Evolutionary conservation across 2,113 vertebrate species (phyloP), one percentile per base, ranked within the genome.

Genomic region (Dendropsophus ebraccatus): DNA sequence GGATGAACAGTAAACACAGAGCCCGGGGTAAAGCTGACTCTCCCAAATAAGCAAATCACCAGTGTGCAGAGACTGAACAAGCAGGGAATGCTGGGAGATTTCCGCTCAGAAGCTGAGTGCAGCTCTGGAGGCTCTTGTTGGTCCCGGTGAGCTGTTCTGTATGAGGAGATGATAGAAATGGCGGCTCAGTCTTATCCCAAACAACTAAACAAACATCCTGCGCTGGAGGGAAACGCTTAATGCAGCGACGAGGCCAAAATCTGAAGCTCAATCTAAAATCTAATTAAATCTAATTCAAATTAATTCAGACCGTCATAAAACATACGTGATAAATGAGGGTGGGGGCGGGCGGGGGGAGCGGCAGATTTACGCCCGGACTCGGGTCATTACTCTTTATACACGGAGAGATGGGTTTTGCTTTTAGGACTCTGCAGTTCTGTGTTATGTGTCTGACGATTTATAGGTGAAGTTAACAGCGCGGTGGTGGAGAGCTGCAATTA

Each of bases 261-360:
- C 45, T 5, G 25, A 30, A 23, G 32, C 32, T 69, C 83, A 69
- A 79, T 79, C 74, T 69, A 85, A 85, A 83, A 79, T 47, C 83
- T 79, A 69, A 85, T 85, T 85, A 85, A 69, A 79, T 79, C 67
- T 85, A 79, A 85, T 85, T 79, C 67, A 79, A 79, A 85, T 85
- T 78, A 85, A 85, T 85, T 85, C 83, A 85, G 78, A 69, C 58
- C 32, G 28, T 85, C 74, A 85, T 85, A 85, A 85, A 85, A 85
- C 60, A 85, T 85, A 85, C 78, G 56, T 77, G 83, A 77, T 77
- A 62, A 85, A 85, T 65, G 65, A 30, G 4, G 41, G 65, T 32
- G n/a, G 45, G 50, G 49, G 83, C 50, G 49, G 25, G 74, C 14
- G 49, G 25, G 25, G 52, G 47, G 45, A 30, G 37, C 54, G 54